A percentile compares a stretch with the other conserved stretches of the same genome.
phyloP scores from a whole-genome alignment of 2,113 vertebrate species.

The Pan paniscus region DNA sequence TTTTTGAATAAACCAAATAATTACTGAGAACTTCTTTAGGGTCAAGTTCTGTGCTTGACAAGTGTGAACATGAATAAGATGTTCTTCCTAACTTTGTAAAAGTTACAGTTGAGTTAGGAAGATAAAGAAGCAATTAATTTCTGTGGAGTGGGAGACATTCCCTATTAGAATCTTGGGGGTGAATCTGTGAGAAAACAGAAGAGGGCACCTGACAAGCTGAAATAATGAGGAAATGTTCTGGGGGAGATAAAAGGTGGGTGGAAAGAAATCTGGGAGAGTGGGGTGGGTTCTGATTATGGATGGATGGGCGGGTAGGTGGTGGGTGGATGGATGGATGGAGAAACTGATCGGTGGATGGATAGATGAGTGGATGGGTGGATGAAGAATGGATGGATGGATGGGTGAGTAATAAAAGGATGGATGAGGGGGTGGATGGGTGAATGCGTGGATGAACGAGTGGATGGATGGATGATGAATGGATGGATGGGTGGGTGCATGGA shows the following conservation, averaged over 20 bases:
- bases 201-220: too few relatives aligned
- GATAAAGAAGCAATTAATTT: neutral
- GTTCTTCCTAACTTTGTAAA: neutral
- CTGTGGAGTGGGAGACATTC: neutral
- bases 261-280: neutral
- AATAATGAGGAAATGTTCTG: neutral
- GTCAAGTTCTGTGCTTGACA: neutral
- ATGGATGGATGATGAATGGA: neutral
- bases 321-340: neutral
- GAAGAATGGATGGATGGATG: too few relatives aligned
- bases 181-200: neutral
- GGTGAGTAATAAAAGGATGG: neutral
- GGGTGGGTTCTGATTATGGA: neutral
- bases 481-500: neutral
- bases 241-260: neutral
- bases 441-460: neutral
- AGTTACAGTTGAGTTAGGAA: neutral
- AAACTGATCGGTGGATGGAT: neutral
- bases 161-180: neutral
- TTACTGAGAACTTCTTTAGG: neutral
- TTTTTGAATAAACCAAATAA: neutral
- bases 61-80: neutral
- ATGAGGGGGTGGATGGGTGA: neutral
- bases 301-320: neutral
- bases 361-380: neutral